Evolutionary conservation across 2,888 invertebrate genomes (phyloP).

Genomic region (Brachypterus glaber): DNA sequence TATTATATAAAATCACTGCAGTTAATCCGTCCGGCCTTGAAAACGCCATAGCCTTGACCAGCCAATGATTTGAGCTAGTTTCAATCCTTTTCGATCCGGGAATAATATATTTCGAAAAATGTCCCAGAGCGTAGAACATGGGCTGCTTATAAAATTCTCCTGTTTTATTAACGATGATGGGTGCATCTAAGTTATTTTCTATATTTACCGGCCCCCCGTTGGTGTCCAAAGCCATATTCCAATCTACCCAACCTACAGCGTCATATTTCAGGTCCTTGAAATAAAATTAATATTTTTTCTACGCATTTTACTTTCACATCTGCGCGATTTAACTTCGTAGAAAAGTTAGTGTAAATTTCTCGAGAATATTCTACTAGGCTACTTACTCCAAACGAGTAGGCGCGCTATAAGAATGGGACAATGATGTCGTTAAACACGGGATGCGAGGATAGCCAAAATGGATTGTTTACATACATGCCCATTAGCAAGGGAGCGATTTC

Average conservation of each 20-base stretch:
- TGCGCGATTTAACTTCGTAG: too few species aligned
- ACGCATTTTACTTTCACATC: too few species aligned
- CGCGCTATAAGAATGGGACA: too few species aligned
- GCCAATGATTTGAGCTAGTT: not conserved
- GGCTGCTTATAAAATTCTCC: conserved; percentile 61
- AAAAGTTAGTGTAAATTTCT: too few species aligned
- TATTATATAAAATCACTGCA: not conserved
- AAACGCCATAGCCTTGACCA: not conserved
- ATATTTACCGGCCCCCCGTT: not conserved
- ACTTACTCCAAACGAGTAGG: too few species aligned
- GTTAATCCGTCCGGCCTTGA: not conserved
- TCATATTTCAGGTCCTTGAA: not conserved
- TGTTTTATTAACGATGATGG: not conserved
- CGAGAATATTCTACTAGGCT: too few species aligned
- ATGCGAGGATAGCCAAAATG: too few species aligned
- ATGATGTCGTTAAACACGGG: too few species aligned
- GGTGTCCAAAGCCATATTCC: not conserved
- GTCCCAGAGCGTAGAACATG: conserved; percentile 72
- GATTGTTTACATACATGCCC: too few species aligned
- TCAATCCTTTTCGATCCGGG: not conserved
- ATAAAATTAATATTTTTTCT: too few species aligned
- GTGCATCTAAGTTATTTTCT: not conserved
- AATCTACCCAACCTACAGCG: not conserved
- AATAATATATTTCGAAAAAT: conserved; percentile 31
- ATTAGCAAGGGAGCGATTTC: too few species aligned